These are phyloP conservation scores for Labeo rohita DNA, from an alignment of 2,113 vertebrate genomes.

Conservation along the genomic window DNA sequence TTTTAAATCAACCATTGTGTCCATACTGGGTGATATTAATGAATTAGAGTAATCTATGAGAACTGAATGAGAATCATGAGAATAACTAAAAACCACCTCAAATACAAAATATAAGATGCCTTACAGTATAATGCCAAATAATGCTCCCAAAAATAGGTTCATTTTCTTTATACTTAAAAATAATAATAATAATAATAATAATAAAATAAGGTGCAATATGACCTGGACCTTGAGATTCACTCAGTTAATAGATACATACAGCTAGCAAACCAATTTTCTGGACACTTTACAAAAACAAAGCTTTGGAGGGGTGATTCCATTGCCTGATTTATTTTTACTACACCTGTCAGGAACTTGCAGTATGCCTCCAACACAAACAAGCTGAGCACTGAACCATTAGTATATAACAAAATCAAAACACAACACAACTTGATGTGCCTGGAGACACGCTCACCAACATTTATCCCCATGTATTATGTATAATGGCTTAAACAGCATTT, in stretches of 20 bases:
- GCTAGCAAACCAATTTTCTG: background rate
- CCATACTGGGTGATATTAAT: background rate
- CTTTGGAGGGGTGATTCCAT: background rate
- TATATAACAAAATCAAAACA: background rate
- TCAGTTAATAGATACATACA: background rate
- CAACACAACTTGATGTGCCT: constrained; percentile 11
- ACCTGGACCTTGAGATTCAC: constrained; percentile 8
- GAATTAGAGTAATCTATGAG: background rate
- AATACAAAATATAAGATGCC: background rate
- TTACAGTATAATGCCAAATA: background rate
- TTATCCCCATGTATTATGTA: background rate
- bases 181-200: background rate
- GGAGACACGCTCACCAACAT: background rate
- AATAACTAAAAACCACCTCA: background rate
- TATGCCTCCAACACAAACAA: constrained; percentile 4
- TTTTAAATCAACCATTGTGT: background rate
- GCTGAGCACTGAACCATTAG: constrained; percentile 6
- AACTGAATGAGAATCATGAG: background rate
- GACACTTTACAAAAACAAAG: background rate
- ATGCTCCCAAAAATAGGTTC: background rate
- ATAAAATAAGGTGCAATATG: background rate
- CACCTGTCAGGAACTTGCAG: background rate
- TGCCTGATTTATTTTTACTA: constrained; percentile 21
- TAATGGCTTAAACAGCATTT: constrained; percentile 9
- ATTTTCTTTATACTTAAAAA: background rate